These are phyloP conservation scores for Urocyon cinereoargenteus DNA, from an alignment of 2,797 vertebrate genomes.

Conservation along the genomic window DNA sequence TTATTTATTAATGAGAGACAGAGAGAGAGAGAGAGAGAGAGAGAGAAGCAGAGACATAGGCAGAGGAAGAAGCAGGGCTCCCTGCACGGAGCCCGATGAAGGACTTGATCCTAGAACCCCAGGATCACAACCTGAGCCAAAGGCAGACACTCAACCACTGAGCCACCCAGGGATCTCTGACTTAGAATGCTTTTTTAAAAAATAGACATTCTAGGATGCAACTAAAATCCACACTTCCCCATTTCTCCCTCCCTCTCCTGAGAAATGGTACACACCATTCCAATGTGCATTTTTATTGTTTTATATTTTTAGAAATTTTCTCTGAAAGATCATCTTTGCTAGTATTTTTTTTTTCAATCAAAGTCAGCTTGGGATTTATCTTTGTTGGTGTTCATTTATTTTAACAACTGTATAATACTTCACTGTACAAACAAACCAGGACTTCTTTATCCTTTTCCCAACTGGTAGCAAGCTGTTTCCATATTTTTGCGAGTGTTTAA, in stretches of 20 bases:
- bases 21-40: no score
- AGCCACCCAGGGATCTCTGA: no score
- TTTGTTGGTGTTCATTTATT: neutral
- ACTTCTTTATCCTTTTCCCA: neutral
- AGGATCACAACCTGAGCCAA: no score
- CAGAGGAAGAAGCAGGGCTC: no score
- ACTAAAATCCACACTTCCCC: neutral
- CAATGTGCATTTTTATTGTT: neutral
- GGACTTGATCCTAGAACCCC: no score
- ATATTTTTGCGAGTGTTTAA: neutral
- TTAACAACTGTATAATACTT: neutral
- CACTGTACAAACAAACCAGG: neutral
- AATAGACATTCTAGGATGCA: neutral
- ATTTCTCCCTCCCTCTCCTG: neutral
- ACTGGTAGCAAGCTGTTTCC: neutral
- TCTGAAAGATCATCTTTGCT: neutral
- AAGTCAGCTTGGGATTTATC: neutral
- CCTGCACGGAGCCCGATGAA: no score
- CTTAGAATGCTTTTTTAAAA: neutral
- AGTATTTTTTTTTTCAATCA: neutral
- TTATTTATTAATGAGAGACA: no score
- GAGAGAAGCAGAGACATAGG: no score
- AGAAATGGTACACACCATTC: neutral
- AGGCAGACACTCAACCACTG: no score
- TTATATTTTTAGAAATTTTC: constrained; percentile 13